Conservation (phyloP, 2,113 vertebrate genomes). For the Sula dactylatra region DNA sequence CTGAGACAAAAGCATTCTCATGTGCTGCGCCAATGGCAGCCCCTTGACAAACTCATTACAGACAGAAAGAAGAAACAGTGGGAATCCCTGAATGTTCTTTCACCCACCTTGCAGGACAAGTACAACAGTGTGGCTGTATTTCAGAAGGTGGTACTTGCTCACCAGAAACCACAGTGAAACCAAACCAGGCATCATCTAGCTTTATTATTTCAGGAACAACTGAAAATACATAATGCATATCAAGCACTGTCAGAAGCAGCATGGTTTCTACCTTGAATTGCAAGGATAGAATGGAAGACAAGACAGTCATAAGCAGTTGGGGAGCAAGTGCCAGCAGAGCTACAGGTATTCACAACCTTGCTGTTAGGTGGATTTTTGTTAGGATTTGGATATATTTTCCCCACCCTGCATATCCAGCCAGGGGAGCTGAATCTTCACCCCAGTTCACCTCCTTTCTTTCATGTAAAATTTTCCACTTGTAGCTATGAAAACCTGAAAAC, state of each 20-base stretch:
- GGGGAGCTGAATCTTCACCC: not conserved
- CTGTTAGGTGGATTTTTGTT: rapidly evolving
- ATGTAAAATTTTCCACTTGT: not conserved
- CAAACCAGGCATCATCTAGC: not conserved
- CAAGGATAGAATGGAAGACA: not conserved
- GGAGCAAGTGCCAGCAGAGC: not conserved
- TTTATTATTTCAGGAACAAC: not conserved
- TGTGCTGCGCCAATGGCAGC: not conserved
- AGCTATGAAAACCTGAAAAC: not conserved
- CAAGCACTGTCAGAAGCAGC: not conserved
- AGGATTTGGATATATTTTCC: not conserved
- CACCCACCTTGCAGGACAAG: not conserved
- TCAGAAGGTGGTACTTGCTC: not conserved
- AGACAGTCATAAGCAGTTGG: rapidly evolving
- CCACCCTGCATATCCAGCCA: not conserved
- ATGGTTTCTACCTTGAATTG: not conserved
- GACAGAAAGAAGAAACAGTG: not conserved
- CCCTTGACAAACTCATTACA: not conserved
- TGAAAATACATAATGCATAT: not conserved
- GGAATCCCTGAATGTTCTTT: not conserved
- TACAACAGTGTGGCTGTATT: not conserved
- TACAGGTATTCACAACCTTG: not conserved
- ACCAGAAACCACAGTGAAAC: not conserved
- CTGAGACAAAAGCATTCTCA: not conserved
- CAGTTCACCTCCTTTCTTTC: not conserved